Evolutionary conservation across 2,113 vertebrate genomes (phyloP).

Genomic region (Nibea albiflora): DNA sequence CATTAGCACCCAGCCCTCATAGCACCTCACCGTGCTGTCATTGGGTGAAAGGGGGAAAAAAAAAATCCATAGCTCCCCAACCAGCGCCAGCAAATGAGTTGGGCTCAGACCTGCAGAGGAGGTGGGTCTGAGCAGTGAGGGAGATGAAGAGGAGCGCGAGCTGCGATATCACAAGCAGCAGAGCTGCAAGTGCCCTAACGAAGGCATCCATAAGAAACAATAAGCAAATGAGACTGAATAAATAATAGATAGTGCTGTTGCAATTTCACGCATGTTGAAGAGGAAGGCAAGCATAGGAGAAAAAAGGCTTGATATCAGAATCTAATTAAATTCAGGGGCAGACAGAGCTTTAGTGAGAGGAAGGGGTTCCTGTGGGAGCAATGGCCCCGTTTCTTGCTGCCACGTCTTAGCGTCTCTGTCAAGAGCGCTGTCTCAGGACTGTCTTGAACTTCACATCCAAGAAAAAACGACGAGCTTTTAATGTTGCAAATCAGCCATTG

Average conservation of each 20-base stretch:
- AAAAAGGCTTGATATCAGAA: constrained; percentile 79
- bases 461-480: constrained; percentile 25
- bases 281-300: constrained; percentile 69
- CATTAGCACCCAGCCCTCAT: constrained; percentile 99
- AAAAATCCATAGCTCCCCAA: constrained; percentile 91
- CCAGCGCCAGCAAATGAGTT: constrained; percentile 86
- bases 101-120: constrained; percentile 78
- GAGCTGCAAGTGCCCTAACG: constrained; percentile 61
- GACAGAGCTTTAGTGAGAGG: constrained; percentile 79
- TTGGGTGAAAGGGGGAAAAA: constrained; percentile 86
- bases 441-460: constrained; percentile 37
- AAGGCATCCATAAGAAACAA: constrained; percentile 73
- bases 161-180: constrained; percentile 65
- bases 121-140: constrained; percentile 67
- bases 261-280: constrained; percentile 83
- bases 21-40: constrained; percentile 94
- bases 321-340: constrained; percentile 84
- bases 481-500: constrained; percentile 15
- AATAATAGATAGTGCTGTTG: constrained; percentile 84
- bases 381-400: constrained; percentile 72
- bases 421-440: constrained; percentile 55
- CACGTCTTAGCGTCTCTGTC: constrained; percentile 61
- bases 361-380: constrained; percentile 76
- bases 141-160: constrained; percentile 57
- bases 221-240: constrained; percentile 82